Conservation (phyloP, 2,888 invertebrate genomes). For the Oxyteleia sp. region DNA sequence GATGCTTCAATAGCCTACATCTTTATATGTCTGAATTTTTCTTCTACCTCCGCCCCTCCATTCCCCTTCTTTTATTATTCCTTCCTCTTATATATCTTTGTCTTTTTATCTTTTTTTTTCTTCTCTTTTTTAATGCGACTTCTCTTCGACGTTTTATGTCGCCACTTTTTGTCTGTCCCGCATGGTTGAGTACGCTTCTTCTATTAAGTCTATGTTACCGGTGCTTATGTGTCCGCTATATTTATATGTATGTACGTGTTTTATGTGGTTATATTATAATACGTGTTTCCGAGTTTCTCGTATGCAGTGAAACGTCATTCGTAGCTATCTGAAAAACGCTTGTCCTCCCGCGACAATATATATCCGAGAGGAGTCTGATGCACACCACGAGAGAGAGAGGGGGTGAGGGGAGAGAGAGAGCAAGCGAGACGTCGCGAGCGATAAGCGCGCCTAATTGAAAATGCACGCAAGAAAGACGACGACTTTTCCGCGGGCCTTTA, state of each 20-base stretch:
- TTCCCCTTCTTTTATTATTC: slow-evolving; percentile 42
- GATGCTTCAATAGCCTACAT: too few species aligned
- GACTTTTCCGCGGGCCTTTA: slow-evolving; percentile 44
- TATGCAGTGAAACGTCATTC: slow-evolving; percentile 63
- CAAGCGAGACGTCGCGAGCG: slow-evolving; percentile 67
- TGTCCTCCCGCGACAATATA: slow-evolving; percentile 69
- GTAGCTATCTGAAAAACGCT: slow-evolving; percentile 69
- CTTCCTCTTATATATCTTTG: too few species aligned
- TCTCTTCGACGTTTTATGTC: slow-evolving; percentile 9
- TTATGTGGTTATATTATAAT: slow-evolving; percentile 56
- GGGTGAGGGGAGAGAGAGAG: too few species aligned
- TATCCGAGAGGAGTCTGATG: slow-evolving; percentile 59
- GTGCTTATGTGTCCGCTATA: slow-evolving; percentile 53
- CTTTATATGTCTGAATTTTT: slow-evolving; percentile 33
- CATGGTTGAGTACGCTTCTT: slow-evolving; percentile 31
- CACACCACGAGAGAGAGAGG: slow-evolving; percentile 69
- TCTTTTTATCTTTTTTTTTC: too few species aligned
- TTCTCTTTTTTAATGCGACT: slow-evolving; percentile 9
- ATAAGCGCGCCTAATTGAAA: slow-evolving; percentile 43
- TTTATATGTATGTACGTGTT: slow-evolving; percentile 47
- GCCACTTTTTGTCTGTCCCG: slow-evolving; percentile 24
- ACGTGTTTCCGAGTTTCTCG: slow-evolving; percentile 51
- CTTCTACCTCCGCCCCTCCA: slow-evolving; percentile 12
- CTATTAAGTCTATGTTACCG: slow-evolving; percentile 32
- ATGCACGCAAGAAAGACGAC: slow-evolving; percentile 18